phyloP scores from a whole-genome alignment of 2,113 vertebrate species.

The Syngnathus typhle region DNA sequence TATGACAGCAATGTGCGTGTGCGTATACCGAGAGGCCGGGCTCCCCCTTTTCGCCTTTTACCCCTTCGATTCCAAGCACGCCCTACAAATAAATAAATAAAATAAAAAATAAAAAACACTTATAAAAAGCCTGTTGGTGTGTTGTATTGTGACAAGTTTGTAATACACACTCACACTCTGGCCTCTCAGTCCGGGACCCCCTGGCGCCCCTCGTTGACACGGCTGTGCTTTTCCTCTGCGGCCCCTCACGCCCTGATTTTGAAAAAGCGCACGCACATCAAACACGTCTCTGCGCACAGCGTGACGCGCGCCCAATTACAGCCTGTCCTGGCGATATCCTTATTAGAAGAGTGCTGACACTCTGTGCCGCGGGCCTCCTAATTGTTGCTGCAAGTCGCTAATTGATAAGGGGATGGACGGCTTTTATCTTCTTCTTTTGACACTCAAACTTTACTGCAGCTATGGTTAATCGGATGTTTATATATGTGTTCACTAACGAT shows the following conservation, averaged over 20 bases:
- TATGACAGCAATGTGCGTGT: not conserved
- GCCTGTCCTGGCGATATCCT: constrained; percentile 27
- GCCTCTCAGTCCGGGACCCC: constrained; percentile 71
- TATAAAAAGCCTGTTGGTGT: not conserved
- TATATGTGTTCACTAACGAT: too few species aligned
- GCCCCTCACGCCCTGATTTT: constrained; percentile 73
- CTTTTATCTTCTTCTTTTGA: not conserved
- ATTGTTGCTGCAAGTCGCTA: constrained; percentile 45
- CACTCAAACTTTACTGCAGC: not conserved
- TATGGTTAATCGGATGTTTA: too few species aligned
- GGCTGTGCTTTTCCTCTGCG: constrained; percentile 70
- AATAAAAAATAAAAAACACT: not conserved
- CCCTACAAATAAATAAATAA: constrained; percentile 61
- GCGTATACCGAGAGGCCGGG: constrained; percentile 71
- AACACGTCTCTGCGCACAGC: not conserved
- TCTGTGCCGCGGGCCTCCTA: constrained; percentile 30
- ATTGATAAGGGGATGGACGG: constrained; percentile 33
- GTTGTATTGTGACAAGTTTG: not conserved
- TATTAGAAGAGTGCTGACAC: constrained; percentile 13
- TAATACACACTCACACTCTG: constrained; percentile 60
- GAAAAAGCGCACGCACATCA: not conserved
- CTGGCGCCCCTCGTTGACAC: constrained; percentile 67
- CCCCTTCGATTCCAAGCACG: constrained; percentile 64
- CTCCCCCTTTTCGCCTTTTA: constrained; percentile 82
- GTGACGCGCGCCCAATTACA: constrained; percentile 19